Evolutionary conservation across 2,797 vertebrate species (phyloP), one percentile per base, ranked within the genome.

Genomic region (Hemibagrus guttatus): DNA sequence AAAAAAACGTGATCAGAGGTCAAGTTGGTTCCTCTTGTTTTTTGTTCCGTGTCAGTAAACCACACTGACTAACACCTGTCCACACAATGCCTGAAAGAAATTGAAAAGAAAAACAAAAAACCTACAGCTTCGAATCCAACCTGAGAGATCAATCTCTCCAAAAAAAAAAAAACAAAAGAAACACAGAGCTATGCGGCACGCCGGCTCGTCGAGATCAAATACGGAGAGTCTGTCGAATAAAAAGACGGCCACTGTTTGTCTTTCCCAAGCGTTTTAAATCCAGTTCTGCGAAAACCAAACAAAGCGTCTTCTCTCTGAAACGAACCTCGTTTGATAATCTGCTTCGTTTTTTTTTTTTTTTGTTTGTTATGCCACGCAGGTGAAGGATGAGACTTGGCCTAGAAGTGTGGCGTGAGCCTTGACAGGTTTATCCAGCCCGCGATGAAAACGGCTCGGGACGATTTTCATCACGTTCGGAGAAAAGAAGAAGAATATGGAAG

Each of bases 131-230:
- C 35, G 23, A 26, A 46, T 76, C 59, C 58, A 35, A 63, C 23
- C 56, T 56, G 5, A 28, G 8, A 78, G 52, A 35, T 58, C 31
- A 12, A 78, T 58, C 52, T 35, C 13, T 5, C 0, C 0, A 16
- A 46, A 35, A 39, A 8, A 68, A 69, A 72, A 72, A 52, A 66
- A 68, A 83, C 31, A 54, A 49, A 83, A 68, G 68, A 16, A 79
- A 85, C 81, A 87, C 23, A 42, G 16, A 75, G 88, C 46, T 68
- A 84, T 63, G 46, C 13, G n/a, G 31, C 54, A 63, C 54, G 79
- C 58, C 58, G n/a, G 83, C 83, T 59, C 84, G 84, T 87, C 88
- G 72, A 90, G 85, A 89, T 86, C 81, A 87, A 88, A 90, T 85
- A 72, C 61, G 68, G 1, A 2, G 49, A 46, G 81, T 42, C 39